Conservation (phyloP, 1,140 invertebrate species). For the Drosophila repleta region DNA sequence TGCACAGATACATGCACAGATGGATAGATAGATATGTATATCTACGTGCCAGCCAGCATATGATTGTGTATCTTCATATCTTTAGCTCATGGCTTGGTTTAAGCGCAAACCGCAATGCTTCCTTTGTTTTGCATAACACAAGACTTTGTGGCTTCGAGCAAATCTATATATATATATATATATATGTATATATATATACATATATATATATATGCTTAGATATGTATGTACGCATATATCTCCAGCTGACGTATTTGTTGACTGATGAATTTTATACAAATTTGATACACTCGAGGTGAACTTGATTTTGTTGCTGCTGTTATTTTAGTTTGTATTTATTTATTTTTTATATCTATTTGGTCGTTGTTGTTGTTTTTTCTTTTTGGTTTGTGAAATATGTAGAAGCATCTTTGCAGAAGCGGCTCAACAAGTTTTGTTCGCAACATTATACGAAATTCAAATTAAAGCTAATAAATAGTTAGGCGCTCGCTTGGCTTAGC, state of each 20-base stretch:
- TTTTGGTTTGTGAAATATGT: slow-evolving; percentile 38
- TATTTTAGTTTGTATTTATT: slow-evolving; percentile 40
- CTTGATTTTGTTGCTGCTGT: slow-evolving; percentile 64
- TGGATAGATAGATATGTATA: slow-evolving; percentile 2
- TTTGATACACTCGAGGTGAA: slow-evolving; percentile 81
- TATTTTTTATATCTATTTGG: slow-evolving; percentile 24
- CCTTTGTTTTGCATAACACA: slow-evolving; percentile 76
- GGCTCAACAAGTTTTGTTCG: slow-evolving; percentile 69
- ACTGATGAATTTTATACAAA: slow-evolving; percentile 82
- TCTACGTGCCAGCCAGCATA: slow-evolving; percentile 22
- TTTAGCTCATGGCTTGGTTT: slow-evolving; percentile 19
- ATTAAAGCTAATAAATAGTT: slow-evolving; percentile 81
- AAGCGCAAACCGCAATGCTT: slow-evolving; percentile 41
- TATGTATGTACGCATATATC: slow-evolving; percentile 31
- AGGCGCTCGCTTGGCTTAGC: slow-evolving; percentile 44
- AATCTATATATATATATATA: slow-evolving; percentile 9
- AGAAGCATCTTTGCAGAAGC: slow-evolving; percentile 80
- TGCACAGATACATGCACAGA: slow-evolving; percentile 9
- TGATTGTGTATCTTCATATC: slow-evolving; percentile 32
- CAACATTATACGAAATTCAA: slow-evolving; percentile 74
- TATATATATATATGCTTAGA: background rate
- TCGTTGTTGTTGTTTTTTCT: slow-evolving; percentile 29
- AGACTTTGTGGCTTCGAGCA: slow-evolving; percentile 40
- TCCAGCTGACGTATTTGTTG: slow-evolving; percentile 74
- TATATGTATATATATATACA: slow-evolving; percentile 10